Evolutionary conservation across 2,888 invertebrate species (phyloP).

Genomic region (Petrolisthes manimaculis): DNA sequence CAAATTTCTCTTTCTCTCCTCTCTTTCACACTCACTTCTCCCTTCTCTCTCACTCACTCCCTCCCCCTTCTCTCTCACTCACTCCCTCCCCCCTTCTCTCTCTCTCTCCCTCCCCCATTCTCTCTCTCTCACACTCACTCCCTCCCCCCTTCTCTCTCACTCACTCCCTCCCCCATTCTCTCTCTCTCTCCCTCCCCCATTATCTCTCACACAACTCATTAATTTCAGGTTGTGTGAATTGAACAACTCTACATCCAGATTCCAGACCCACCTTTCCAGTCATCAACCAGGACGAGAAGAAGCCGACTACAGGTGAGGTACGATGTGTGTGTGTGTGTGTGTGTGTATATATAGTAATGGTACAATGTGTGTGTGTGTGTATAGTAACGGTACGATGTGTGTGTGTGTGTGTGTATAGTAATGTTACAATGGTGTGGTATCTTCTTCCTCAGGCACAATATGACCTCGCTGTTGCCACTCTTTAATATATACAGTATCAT

Average conservation of each 20-base stretch:
- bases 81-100: background rate
- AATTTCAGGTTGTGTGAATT: too few relatives aligned
- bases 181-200: background rate
- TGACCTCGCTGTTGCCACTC: too few relatives aligned
- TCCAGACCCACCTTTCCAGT: background rate
- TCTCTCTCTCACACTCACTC: background rate
- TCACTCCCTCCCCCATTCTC: background rate
- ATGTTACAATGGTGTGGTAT: too few relatives aligned
- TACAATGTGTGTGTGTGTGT: too few relatives aligned
- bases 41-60: background rate
- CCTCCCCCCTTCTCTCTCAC: background rate
- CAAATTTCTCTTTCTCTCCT: too few relatives aligned
- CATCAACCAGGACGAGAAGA: background rate
- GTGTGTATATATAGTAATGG: background rate
- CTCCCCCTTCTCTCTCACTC: background rate
- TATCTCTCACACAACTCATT: too few relatives aligned
- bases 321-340: background rate
- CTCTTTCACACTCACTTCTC: background rate
- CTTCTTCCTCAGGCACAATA: too few relatives aligned
- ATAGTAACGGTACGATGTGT: too few relatives aligned
- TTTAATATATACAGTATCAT: too few relatives aligned
- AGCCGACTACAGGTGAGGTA: too few relatives aligned
- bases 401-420: too few relatives aligned
- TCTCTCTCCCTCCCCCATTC: conserved; percentile 2
- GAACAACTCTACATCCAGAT: background rate